Evolutionary conservation across 2,888 invertebrate genomes (phyloP).

Genomic region (Sympetrum striolatum): DNA sequence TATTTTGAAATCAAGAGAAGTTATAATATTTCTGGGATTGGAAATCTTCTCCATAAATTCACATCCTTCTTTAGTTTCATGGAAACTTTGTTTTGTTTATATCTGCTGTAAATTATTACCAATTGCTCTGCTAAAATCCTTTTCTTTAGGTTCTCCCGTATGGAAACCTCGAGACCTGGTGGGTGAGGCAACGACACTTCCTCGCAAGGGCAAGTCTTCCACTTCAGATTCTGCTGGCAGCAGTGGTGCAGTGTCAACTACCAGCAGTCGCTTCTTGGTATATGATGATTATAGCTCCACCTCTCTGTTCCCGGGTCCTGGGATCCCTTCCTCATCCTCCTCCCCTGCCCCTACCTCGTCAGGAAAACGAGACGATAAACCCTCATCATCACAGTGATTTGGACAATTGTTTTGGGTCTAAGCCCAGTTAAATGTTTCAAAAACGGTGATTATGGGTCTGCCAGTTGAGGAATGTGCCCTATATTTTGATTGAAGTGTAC

Average conservation of each 20-base stretch:
- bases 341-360: slow-evolving; percentile 6
- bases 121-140: background rate
- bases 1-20: too few species aligned
- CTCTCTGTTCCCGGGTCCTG: slow-evolving; percentile 29
- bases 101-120: too few species aligned
- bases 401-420: slow-evolving; percentile 28
- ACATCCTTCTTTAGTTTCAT: too few species aligned
- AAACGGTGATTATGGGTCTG: slow-evolving; percentile 15
- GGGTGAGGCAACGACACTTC: slow-evolving; percentile 69
- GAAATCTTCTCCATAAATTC: too few species aligned
- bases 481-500: background rate
- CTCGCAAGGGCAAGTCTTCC: slow-evolving; percentile 63
- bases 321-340: slow-evolving; percentile 12
- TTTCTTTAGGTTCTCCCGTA: slow-evolving; percentile 93
- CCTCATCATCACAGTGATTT: slow-evolving; percentile 35
- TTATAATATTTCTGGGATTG: too few species aligned
- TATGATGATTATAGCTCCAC: slow-evolving; percentile 42
- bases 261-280: slow-evolving; percentile 41
- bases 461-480: slow-evolving; percentile 6
- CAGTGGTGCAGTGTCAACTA: slow-evolving; percentile 23
- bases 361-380: slow-evolving; percentile 33
- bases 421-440: slow-evolving; percentile 15
- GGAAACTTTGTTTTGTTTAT: too few species aligned
- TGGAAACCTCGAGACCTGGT: slow-evolving; percentile 94
- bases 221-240: slow-evolving; percentile 35